Percentiles rank a stretch among this genome's conserved stretches.
Conservation (phyloP, 1,140 invertebrate species). For the Aphis gossypii region DNA sequence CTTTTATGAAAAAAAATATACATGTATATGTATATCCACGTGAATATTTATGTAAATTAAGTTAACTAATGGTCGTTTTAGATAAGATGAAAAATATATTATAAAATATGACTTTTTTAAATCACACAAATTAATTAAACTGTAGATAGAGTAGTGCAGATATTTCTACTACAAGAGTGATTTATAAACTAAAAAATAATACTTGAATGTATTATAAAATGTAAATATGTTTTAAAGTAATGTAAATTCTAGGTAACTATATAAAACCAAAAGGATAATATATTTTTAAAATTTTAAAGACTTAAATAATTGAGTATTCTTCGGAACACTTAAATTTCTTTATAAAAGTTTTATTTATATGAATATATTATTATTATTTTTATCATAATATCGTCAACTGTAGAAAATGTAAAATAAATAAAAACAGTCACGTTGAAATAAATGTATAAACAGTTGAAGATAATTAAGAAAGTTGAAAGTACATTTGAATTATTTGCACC, state of each 20-base stretch:
- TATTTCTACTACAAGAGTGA: background rate
- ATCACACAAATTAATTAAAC: background rate
- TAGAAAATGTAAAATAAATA: background rate
- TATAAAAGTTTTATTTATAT: background rate
- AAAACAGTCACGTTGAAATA: background rate
- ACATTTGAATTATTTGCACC: background rate
- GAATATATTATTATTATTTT: background rate
- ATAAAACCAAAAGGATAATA: background rate
- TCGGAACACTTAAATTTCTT: background rate
- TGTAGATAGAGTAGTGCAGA: background rate
- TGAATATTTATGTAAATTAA: background rate
- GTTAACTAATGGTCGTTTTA: background rate
- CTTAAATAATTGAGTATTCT: background rate
- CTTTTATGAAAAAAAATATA: background rate
- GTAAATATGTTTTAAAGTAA: background rate
- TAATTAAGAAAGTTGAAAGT: constrained; percentile 14
- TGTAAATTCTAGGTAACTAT: background rate
- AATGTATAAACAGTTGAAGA: background rate
- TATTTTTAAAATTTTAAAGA: background rate
- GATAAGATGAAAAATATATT: background rate
- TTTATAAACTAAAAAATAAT: background rate
- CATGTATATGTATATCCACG: background rate
- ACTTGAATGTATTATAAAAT: background rate
- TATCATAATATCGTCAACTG: background rate
- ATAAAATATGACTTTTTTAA: background rate